phyloP scores from a whole-genome alignment of 2,113 vertebrate species.

The Lepidothrix coronata region DNA sequence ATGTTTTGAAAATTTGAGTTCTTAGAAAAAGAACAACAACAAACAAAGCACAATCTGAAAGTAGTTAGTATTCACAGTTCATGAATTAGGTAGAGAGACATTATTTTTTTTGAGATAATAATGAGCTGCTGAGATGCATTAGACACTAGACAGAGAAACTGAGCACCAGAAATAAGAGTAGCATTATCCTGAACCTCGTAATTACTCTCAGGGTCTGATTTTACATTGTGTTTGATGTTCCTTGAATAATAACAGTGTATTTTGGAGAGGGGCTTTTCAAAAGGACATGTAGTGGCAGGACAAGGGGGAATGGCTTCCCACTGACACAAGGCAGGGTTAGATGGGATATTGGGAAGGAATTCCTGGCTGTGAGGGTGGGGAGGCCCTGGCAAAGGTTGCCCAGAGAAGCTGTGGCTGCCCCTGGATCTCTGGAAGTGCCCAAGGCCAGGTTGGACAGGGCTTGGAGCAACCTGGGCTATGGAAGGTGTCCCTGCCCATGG shows the following conservation, averaged over 20 bases:
- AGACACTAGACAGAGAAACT: conserved; percentile 48
- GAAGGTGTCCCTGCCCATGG: neutral
- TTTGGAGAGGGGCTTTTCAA: neutral
- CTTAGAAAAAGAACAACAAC: neutral
- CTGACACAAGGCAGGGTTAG: neutral
- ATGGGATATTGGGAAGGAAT: neutral
- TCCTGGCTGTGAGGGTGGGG: rapidly evolving
- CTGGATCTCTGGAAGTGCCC: neutral
- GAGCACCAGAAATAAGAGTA: conserved; percentile 56
- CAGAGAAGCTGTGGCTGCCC: neutral
- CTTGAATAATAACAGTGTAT: conserved; percentile 32
- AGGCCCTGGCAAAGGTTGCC: neutral
- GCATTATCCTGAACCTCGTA: conserved; percentile 57
- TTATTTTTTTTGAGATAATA: conserved; percentile 54
- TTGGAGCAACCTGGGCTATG: neutral
- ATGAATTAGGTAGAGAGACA: conserved; percentile 25
- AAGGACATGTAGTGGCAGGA: neutral
- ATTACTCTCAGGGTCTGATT: conserved; percentile 60
- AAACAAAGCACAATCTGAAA: conserved; percentile 41
- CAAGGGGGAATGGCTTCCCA: neutral
- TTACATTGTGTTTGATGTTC: conserved; percentile 39
- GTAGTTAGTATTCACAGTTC: conserved; percentile 40
- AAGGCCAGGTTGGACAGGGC: neutral
- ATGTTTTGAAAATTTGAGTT: conserved; percentile 43
- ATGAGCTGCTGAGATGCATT: conserved; percentile 51